These are phyloP conservation scores for Sipunculus nudus DNA, from an alignment of 2,888 invertebrate species.

Conservation along the genomic window DNA sequence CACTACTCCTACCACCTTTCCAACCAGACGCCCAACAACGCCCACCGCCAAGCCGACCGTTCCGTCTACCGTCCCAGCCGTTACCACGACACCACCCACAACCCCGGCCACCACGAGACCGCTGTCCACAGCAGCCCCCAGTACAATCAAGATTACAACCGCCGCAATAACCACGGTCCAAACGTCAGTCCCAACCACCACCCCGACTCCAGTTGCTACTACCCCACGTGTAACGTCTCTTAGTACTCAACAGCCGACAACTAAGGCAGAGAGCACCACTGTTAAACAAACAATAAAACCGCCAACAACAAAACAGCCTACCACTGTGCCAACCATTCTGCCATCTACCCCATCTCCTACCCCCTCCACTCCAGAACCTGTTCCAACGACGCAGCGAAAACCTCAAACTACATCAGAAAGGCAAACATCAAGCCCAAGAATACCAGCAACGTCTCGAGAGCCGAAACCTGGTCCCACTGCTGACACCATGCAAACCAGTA, in stretches of 20 bases:
- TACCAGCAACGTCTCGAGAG: no score
- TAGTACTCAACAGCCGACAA: no score
- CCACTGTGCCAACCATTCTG: not conserved
- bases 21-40: conserved; percentile 7
- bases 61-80: conserved; percentile 1
- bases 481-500: not conserved
- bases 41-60: no score
- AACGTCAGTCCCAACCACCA: not conserved
- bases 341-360: not conserved
- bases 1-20: not conserved
- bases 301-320: not conserved
- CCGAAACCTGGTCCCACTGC: not conserved
- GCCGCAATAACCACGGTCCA: not conserved
- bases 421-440: no score
- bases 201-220: no score
- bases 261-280: no score
- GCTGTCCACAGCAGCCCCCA: not conserved
- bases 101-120: conserved; percentile 5
- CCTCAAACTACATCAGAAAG: no score
- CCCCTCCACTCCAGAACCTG: not conserved
- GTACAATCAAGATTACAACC: not conserved
- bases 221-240: no score
- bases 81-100: conserved; percentile 8
- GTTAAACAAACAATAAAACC: not conserved
- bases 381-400: no score